Evolutionary conservation across 2,888 invertebrate genomes (phyloP), one percentile per base, ranked within the genome.

Genomic region (Papilio gigon): DNA sequence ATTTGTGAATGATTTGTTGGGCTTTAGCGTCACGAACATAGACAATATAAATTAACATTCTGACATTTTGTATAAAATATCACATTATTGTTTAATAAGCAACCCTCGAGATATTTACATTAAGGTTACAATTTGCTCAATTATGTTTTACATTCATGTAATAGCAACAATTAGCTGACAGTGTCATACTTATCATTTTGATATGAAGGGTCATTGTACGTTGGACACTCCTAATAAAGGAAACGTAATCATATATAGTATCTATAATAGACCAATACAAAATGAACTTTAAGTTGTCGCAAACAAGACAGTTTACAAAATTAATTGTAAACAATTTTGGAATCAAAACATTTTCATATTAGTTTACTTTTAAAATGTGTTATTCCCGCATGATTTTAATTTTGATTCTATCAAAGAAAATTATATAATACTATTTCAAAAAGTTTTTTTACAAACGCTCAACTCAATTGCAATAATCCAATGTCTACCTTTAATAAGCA

Each of bases 11-110:
- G 64, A 68, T 64, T 68, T 68, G 68, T 59, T n/a, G 17, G 56
- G 58, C 37, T 68, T 64, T 35, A 59, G 59, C 64, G 50, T 64
- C 59, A 60, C 65, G 65, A 60, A 14, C 37, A n/a, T 40, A 47
- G 8, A 59, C 47, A 5, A n/a, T 5, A 53, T 68, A 65, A 68
- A 65, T 65, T 50, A 42, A 35, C 33, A 50, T 42, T 68, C 50
- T 60, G 68, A 68, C 68, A 50, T 65, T n/a, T 65, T 6, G 60
- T 53, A 50, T 68, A 65, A 68, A 60, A 65, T 65, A 68, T 42
- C 60, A 42, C 30, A 65, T 60, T 40, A 50, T 60, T 64, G 64
- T 64, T 27, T 37, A 37, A 37, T 17, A 22, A 40, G 6, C 20
- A 35, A 22, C 35, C 60, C 27, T 59, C 25, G 17, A 20, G 14